phyloP scores from a whole-genome alignment of 2,113 vertebrate genomes.

The Vireo altiloquus region DNA sequence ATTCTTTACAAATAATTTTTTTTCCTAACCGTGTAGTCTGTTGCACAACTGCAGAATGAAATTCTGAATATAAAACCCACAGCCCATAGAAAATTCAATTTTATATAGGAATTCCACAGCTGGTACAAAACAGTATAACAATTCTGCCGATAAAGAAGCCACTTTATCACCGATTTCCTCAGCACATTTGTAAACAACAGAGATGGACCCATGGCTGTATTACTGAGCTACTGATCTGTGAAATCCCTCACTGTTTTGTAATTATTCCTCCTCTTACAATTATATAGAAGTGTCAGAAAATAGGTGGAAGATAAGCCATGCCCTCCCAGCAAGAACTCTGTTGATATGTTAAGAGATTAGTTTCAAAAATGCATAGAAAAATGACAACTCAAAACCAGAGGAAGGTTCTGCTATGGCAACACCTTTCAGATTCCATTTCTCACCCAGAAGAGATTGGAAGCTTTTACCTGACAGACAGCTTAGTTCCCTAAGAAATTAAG shows the following conservation, averaged over 20 bases:
- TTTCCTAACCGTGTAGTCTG: neutral
- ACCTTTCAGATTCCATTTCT: neutral
- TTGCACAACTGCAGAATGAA: neutral
- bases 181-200: neutral
- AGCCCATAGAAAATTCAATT: neutral
- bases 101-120: neutral
- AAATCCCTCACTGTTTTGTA: neutral
- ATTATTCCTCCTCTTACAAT: neutral
- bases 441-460: neutral
- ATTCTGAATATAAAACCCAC: neutral
- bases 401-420: neutral
- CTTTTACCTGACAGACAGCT: neutral
- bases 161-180: neutral
- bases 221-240: neutral
- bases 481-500: neutral
- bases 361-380: neutral
- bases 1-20: neutral
- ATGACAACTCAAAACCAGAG: neutral
- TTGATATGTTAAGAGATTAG: neutral
- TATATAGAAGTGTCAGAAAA: neutral
- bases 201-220: neutral
- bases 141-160: neutral
- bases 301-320: neutral
- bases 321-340: neutral
- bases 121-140: neutral